These are phyloP conservation scores for Plodia interpunctella DNA, from an alignment of 1,140 invertebrate species.

Conservation along the genomic window DNA sequence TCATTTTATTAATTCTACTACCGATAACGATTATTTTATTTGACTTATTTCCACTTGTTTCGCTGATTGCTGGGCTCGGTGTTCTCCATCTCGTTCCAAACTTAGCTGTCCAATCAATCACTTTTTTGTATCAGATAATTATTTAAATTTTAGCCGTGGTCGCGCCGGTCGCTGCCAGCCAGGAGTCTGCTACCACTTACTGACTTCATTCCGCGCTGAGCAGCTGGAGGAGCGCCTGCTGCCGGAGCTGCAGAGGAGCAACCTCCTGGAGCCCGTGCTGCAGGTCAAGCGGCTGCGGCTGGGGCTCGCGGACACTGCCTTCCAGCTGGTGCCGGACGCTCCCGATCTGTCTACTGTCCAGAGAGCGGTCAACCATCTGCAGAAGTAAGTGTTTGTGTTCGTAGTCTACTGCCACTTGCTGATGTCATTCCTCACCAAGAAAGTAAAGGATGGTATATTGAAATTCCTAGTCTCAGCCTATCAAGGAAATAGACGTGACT, in stretches of 20 bases:
- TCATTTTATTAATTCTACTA: too few species aligned
- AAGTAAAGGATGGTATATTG: too few species aligned
- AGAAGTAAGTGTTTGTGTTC: conserved; percentile 48
- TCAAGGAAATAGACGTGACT: too few species aligned
- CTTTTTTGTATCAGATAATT: not conserved
- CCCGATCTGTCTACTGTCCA: conserved; percentile 81
- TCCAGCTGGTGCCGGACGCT: conserved; percentile 83
- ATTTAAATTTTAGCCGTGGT: conserved; percentile 76
- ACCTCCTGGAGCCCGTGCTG: conserved; percentile 81
- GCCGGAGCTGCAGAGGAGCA: conserved; percentile 80
- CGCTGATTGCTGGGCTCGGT: too few species aligned
- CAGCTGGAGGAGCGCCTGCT: conserved; percentile 72
- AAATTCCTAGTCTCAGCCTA: too few species aligned
- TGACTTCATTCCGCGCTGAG: conserved; percentile 72
- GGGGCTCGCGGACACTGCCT: conserved; percentile 81
- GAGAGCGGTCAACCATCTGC: conserved; percentile 78
- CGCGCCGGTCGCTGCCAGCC: conserved; percentile 85
- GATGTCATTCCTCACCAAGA: too few species aligned
- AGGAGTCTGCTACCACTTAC: conserved; percentile 89
- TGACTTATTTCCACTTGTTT: too few species aligned
- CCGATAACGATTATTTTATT: too few species aligned
- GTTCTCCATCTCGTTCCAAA: too few species aligned
- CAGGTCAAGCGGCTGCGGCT: conserved; percentile 83
- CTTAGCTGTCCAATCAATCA: too few species aligned
- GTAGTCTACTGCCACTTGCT: too few species aligned